A percentile compares a stretch with the other conserved stretches of the same genome.
Conservation (phyloP, 2,113 vertebrate genomes). For the Colistium nudipinnis region DNA sequence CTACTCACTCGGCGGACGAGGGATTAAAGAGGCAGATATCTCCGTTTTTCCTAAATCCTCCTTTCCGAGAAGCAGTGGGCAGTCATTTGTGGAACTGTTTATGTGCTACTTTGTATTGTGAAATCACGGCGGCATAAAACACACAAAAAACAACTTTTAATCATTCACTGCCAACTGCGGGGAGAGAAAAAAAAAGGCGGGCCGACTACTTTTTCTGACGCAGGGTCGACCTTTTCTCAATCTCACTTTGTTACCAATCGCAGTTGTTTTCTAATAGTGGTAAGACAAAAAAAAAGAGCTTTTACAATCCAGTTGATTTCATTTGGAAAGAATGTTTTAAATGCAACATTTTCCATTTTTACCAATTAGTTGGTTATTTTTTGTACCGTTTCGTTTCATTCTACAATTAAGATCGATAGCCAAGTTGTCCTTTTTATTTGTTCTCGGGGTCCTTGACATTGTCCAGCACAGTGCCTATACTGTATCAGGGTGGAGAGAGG, state of each 20-base stretch:
- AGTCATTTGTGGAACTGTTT: slow-evolving; percentile 32
- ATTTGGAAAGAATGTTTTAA: slow-evolving; percentile 48
- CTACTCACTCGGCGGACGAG: slow-evolving; percentile 24
- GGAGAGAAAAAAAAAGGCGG: too few relatives aligned
- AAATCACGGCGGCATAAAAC: slow-evolving; percentile 28
- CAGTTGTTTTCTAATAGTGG: slow-evolving; percentile 57
- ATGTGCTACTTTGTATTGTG: slow-evolving; percentile 31
- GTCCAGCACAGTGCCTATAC: slow-evolving; percentile 75
- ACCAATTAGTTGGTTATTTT: slow-evolving; percentile 42
- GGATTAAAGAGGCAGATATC: slow-evolving; percentile 12
- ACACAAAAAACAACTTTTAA: slow-evolving; percentile 27
- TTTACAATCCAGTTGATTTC: slow-evolving; percentile 50
- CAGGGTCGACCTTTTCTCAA: slow-evolving; percentile 62
- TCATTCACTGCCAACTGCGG: slow-evolving; percentile 77
- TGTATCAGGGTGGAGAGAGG: slow-evolving; percentile 52
- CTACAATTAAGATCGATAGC: slow-evolving; percentile 33
- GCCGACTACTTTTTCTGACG: slow-evolving; percentile 58
- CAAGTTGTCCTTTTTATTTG: slow-evolving; percentile 45
- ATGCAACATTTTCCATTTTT: slow-evolving; percentile 41
- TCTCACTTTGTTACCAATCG: slow-evolving; percentile 51
- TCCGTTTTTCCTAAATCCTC: slow-evolving; percentile 21
- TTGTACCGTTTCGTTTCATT: slow-evolving; percentile 31
- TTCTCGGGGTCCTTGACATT: slow-evolving; percentile 58
- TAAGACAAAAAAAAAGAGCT: background rate
- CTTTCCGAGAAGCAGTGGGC: slow-evolving; percentile 40